Percentiles rank a stretch among this genome's conserved stretches.
Evolutionary conservation across 2,888 invertebrate species (phyloP).

Genomic region (Leptopilina syphax): DNA sequence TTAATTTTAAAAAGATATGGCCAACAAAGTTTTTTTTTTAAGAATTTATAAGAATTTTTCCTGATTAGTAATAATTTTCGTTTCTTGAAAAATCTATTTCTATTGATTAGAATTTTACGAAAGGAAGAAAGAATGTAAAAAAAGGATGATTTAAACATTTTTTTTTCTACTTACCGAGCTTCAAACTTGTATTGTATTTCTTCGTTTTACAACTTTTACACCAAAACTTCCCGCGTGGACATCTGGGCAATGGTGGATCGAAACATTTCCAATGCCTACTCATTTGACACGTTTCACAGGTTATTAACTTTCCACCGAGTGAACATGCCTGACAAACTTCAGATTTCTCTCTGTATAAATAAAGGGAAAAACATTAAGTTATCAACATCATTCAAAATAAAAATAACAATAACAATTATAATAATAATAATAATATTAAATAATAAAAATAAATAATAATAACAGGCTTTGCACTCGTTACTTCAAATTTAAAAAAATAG

Average conservation of each 20-base stretch:
- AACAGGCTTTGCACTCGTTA: too few relatives aligned
- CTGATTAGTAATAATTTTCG: too few relatives aligned
- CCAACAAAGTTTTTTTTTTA: too few relatives aligned
- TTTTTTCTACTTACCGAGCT: conserved; percentile 63
- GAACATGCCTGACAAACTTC: conserved; percentile 82
- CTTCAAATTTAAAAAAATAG: too few relatives aligned
- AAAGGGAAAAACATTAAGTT: neutral
- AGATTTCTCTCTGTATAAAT: conserved; percentile 58
- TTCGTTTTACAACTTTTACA: conserved; percentile 80
- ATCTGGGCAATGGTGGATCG: conserved; percentile 80
- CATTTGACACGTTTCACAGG: conserved; percentile 81
- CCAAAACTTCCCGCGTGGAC: conserved; percentile 82
- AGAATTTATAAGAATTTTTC: too few relatives aligned
- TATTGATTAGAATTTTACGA: neutral
- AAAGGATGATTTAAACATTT: neutral
- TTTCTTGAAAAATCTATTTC: too few relatives aligned
- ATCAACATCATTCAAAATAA: too few relatives aligned
- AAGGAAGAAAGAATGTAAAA: conserved; percentile 34
- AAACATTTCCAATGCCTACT: conserved; percentile 87
- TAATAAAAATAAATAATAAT: too few relatives aligned
- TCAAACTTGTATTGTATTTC: conserved; percentile 66
- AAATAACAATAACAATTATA: neutral
- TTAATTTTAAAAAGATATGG: too few relatives aligned
- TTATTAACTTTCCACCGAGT: conserved; percentile 82
- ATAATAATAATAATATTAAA: conserved; percentile 8